These are phyloP conservation scores for Riparia riparia DNA, from an alignment of 2,113 vertebrate genomes.

Conservation along the genomic window DNA sequence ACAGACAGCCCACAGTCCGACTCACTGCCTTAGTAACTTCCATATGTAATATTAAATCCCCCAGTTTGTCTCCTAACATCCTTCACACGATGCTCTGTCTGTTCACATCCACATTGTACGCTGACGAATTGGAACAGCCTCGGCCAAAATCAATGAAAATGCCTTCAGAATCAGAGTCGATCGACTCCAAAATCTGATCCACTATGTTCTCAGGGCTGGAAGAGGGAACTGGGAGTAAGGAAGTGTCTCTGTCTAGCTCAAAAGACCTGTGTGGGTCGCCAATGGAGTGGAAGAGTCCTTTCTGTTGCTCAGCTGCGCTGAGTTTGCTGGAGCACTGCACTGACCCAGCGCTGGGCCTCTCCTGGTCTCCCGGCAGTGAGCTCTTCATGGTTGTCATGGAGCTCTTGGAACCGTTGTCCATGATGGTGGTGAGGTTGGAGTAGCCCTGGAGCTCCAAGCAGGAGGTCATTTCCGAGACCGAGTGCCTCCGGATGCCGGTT, in stretches of 20 bases:
- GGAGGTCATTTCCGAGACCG: conserved; percentile 91
- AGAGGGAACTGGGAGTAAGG: conserved; percentile 71
- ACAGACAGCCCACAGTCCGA: fast-evolving
- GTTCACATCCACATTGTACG: conserved; percentile 71
- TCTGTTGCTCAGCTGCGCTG: conserved; percentile 37
- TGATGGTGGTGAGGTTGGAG: conserved; percentile 65
- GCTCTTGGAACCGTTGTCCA: conserved; percentile 68
- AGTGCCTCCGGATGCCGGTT: conserved; percentile 85
- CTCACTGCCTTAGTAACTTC: not conserved
- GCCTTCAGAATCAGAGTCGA: conserved; percentile 87
- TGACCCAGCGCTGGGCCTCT: not conserved
- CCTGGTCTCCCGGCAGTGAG: not conserved
- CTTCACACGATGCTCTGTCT: conserved; percentile 83
- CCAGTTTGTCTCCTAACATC: not conserved
- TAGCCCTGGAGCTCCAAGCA: conserved; percentile 85
- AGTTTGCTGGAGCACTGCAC: conserved; percentile 48
- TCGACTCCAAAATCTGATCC: conserved; percentile 84
- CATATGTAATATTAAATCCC: not conserved
- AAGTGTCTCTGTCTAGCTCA: conserved; percentile 73
- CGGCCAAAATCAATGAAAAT: conserved; percentile 92
- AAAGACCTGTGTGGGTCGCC: conserved; percentile 46
- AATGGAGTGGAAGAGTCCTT: conserved; percentile 59
- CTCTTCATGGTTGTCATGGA: conserved; percentile 27
- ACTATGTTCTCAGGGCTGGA: conserved; percentile 86
- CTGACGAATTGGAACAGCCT: conserved; percentile 67